Base-by-base conservation (phyloP, 2,797 vertebrate species). In the Molothrus ater region DNA sequence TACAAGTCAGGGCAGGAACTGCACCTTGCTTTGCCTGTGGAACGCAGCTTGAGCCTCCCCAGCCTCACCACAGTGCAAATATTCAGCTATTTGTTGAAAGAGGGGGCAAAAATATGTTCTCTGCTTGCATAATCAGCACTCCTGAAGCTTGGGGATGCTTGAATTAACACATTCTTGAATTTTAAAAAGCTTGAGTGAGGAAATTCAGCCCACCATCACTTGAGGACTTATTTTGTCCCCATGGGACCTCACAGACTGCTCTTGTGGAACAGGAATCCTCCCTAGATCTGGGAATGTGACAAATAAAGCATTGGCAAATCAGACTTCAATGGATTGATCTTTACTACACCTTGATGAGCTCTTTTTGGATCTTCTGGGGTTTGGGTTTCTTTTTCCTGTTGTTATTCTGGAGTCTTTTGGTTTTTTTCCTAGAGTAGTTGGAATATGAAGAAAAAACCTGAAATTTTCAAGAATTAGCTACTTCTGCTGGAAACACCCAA, bases 1-100 rank as follows among this genome's bases (percentile, higher is more conserved):
- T 91, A 78, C 95, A 93, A 96, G 95, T 93, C 76, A 66, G 79
- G 92, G 76, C 95, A 96, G 63, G 91, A 90, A 28, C 73, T 90
- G 71, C 87, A 92, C 75, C 76, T 96, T 92, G 70, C 81, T 88
- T 90, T 86, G 69, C 1, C 4, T 86, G 92, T 92, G 89, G 91
- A 94, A 70, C 66, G 1, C 65, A 85, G 82, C 32, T 87, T 51
- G 34, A 76, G 80, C 70, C 72, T 93, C 75, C 81, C 63, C 79
- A 66, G 61, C 81, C 68, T 51, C 92, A 63, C 54, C 63, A 28
- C 80, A 69, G 75, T 11, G 63, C 89, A 96, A 96, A 93, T 88
- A 92, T 51, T 92, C 72, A 81, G 78, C 59, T 95, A 83, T 91
- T 93, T 91, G 73, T 47, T 3, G 7, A 80, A 94, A 86, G 50